A percentile compares a stretch with the other conserved stretches of the same genome.
Evolutionary conservation across 2,113 vertebrate species (phyloP).

Genomic region (Paratilapia polleni): DNA sequence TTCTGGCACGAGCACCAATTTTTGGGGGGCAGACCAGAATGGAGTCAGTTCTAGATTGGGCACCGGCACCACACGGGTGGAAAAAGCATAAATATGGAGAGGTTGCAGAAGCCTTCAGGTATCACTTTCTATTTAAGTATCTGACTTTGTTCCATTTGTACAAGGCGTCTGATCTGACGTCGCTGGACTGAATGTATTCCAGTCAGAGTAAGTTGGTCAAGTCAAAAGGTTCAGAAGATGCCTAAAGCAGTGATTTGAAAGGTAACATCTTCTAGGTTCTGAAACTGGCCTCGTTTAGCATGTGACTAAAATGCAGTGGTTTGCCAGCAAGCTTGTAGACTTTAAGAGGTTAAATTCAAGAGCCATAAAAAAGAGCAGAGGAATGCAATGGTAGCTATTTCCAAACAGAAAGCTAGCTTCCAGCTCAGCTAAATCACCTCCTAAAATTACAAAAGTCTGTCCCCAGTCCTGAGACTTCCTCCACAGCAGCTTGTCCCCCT

Average conservation of each 20-base stretch:
- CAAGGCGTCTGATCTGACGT: not conserved
- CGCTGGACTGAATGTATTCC: not conserved
- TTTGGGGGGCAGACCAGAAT: no score
- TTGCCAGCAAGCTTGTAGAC: not conserved
- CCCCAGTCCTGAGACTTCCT: not conserved
- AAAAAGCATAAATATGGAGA: not conserved
- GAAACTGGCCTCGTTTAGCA: not conserved
- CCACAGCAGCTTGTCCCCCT: not conserved
- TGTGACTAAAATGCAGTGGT: not conserved
- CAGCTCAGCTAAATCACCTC: not conserved
- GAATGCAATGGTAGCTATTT: not conserved
- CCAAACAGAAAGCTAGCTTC: not conserved
- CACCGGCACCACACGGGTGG: not conserved
- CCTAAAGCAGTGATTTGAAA: not conserved
- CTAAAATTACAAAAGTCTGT: not conserved
- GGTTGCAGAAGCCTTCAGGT: no score
- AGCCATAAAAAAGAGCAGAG: not conserved
- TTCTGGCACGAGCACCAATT: no score
- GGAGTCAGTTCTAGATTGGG: no score
- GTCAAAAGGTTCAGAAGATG: not conserved
- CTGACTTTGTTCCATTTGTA: no score
- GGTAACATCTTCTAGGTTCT: not conserved
- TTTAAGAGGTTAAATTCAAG: conserved; percentile 2
- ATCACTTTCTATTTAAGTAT: not conserved
- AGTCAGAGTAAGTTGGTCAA: not conserved